Base-by-base conservation (phyloP, 2,888 invertebrate genomes). In the Microplitis manilae region DNA sequence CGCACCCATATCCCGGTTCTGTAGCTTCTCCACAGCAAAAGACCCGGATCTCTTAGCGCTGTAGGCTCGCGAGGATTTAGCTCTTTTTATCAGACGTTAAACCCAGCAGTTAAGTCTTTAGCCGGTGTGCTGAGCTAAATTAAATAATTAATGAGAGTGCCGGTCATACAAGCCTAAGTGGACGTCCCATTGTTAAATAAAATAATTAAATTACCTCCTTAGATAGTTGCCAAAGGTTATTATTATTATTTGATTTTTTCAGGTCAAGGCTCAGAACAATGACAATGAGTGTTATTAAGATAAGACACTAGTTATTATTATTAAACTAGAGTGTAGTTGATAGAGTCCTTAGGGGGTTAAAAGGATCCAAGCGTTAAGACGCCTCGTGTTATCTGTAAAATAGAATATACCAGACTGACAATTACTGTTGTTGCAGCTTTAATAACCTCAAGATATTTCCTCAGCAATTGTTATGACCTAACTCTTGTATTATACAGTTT, bases 381-480 rank as follows among this genome's bases (percentile, higher is more conserved):
- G 65, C 20, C 38, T 13, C 1, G 30, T 4, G 65, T 65, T 65
- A 65, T 65, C 65, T 65, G 17, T 38, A 20, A 30, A 65, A 65
- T 65, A 65, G 65, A 65, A 65, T 65, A 65, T 65, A 65, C 65
- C 65, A 65, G 65, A 30, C 65, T 65, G 13, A 65, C 65, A 65
- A 30, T 65, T 65, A 65, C 65, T 38, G 65, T 65, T 65, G 65
- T 65, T 30, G 8, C 50, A 50, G 50, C 50, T 50, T 50, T 50
- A 50, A 50, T 50, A 50, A 50, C 50, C 13, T 50, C 13, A 13
- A 13, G 50, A 50, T 50, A 50, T 50, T 50, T 50, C 13, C 50
- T 13, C 5, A 13, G 50, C 13, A 50, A 50, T 50, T 13, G 50
- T 13, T 50, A 50, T 50, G 13, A 9, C 13, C 50, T 50, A 13